Evolutionary conservation across 2,113 vertebrate genomes (phyloP).

Genomic region (Delphinapterus leucas): DNA sequence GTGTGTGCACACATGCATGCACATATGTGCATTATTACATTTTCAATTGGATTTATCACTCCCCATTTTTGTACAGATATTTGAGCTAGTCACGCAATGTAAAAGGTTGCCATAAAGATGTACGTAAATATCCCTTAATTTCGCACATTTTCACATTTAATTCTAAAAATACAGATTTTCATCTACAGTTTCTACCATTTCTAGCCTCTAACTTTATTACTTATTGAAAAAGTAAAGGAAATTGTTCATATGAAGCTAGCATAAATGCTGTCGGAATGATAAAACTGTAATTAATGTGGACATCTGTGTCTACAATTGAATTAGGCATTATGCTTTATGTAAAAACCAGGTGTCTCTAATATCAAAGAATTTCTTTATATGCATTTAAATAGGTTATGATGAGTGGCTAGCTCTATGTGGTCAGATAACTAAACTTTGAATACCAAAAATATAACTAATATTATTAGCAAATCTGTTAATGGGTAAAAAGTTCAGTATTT

Average conservation of each 20-base stretch:
- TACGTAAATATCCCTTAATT: constrained; percentile 76
- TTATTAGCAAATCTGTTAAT: constrained; percentile 42
- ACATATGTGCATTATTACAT: constrained; percentile 29
- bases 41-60: constrained; percentile 75
- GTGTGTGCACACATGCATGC: background rate
- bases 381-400: background rate
- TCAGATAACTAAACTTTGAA: constrained; percentile 38
- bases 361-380: background rate
- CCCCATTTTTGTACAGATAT: constrained; percentile 80
- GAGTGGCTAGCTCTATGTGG: background rate
- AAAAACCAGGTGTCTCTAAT: background rate
- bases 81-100: constrained; percentile 83
- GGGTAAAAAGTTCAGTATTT: constrained; percentile 44
- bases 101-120: constrained; percentile 81
- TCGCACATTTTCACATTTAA: constrained; percentile 77
- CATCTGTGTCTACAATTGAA: background rate
- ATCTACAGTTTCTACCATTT: constrained; percentile 77
- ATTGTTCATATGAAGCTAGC: constrained; percentile 28
- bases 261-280: constrained; percentile 54
- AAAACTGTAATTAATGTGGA: constrained; percentile 23
- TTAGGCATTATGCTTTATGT: background rate
- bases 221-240: constrained; percentile 44
- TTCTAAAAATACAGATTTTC: constrained; percentile 79
- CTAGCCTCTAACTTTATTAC: constrained; percentile 62
- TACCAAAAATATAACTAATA: constrained; percentile 31